These are phyloP conservation scores for Sitta carolinensis DNA, from an alignment of 2,797 vertebrate species.

Conservation along the genomic window DNA sequence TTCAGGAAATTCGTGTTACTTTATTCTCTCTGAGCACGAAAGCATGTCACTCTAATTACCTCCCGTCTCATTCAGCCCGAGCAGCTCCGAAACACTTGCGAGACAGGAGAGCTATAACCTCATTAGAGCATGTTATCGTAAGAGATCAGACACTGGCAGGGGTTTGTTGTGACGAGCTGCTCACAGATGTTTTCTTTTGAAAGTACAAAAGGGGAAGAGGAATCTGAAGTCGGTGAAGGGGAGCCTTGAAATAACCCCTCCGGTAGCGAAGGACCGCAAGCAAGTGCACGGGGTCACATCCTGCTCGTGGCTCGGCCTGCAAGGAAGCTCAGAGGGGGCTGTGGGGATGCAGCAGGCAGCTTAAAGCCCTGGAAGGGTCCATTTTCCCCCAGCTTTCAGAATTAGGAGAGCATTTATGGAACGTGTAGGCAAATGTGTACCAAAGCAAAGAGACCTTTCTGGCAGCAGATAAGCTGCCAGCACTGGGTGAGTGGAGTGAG, in stretches of 20 bases:
- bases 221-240: background rate
- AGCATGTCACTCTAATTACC: slow-evolving; percentile 51
- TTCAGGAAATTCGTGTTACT: slow-evolving; percentile 56
- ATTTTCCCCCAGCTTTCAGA: background rate
- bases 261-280: background rate
- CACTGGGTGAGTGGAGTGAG: fast-evolving
- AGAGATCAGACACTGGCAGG: slow-evolving; percentile 46
- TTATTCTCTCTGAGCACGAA: slow-evolving; percentile 47
- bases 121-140: slow-evolving; percentile 52
- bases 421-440: fast-evolving
- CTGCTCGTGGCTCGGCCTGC: fast-evolving
- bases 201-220: slow-evolving; percentile 38
- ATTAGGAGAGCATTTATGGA: fast-evolving
- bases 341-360: background rate
- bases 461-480: background rate
- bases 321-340: background rate
- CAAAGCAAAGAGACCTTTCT: background rate
- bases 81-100: background rate
- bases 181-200: slow-evolving; percentile 53
- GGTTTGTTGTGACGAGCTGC: background rate
- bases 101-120: slow-evolving; percentile 59
- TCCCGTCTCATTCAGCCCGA: background rate
- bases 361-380: background rate
- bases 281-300: background rate
- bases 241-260: background rate